Percentiles rank a stretch among this genome's conserved stretches.
Evolutionary conservation across 2,888 invertebrate genomes (phyloP).

Genomic region (Agonopterix subpropinquella): DNA sequence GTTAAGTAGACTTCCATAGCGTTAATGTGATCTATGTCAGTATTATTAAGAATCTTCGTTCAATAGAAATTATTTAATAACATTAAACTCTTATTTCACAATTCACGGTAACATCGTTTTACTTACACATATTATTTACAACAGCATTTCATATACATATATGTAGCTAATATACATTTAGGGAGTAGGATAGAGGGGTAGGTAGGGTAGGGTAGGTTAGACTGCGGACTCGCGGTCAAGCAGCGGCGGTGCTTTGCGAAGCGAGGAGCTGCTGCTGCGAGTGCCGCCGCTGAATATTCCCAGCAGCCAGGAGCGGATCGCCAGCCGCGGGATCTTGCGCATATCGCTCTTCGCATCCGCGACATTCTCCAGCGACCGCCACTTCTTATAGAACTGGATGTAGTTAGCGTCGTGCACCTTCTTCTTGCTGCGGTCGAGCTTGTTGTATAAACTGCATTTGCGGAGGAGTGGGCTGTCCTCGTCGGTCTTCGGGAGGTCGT

Average conservation of each 20-base stretch:
- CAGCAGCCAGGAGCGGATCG: slow-evolving; percentile 83
- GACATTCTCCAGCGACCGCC: slow-evolving; percentile 87
- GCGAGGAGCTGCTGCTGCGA: slow-evolving; percentile 75
- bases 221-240: slow-evolving; percentile 70
- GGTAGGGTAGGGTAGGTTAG: slow-evolving; percentile 28
- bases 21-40: slow-evolving; percentile 67
- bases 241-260: slow-evolving; percentile 61
- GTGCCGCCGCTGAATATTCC: slow-evolving; percentile 83
- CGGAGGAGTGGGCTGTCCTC: slow-evolving; percentile 68
- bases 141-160: slow-evolving; percentile 59
- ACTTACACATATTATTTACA: slow-evolving; percentile 74
- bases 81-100: slow-evolving; percentile 76
- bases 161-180: slow-evolving; percentile 25
- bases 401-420: slow-evolving; percentile 59
- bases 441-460: slow-evolving; percentile 54
- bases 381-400: slow-evolving; percentile 79
- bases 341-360: slow-evolving; percentile 46
- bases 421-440: slow-evolving; percentile 49
- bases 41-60: slow-evolving; percentile 67
- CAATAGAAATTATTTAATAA: slow-evolving; percentile 75
- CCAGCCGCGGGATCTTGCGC: slow-evolving; percentile 79
- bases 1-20: slow-evolving; percentile 15
- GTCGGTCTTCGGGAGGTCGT: slow-evolving; percentile 44
- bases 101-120: slow-evolving; percentile 76
- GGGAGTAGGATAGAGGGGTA: slow-evolving; percentile 3